phyloP scores from a whole-genome alignment of 2,888 invertebrate species.

The Pelosia muscerda region DNA sequence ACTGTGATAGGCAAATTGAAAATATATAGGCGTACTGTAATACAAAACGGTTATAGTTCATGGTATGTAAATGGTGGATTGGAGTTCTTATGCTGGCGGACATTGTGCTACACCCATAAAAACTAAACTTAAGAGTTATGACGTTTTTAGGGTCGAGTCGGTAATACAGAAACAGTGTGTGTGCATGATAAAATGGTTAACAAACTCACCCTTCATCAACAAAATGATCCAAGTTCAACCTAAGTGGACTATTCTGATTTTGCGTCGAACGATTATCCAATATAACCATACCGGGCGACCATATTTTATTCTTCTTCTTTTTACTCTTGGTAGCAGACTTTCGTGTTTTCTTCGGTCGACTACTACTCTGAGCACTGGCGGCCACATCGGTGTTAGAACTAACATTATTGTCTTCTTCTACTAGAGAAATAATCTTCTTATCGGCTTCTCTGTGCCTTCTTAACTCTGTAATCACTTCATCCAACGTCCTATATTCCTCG shows the following conservation, averaged over 20 bases:
- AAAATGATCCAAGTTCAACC: conserved; percentile 81
- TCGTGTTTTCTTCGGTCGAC: conserved; percentile 65
- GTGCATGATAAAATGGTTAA: background rate
- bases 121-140: too few species aligned
- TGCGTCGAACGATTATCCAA: conserved; percentile 73
- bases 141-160: too few species aligned
- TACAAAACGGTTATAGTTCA: too few species aligned
- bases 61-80: too few species aligned
- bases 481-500: conserved; percentile 70
- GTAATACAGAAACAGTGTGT: too few species aligned
- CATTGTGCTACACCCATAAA: too few species aligned
- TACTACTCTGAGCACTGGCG: conserved; percentile 62
- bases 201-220: conserved; percentile 78
- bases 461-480: conserved; percentile 74
- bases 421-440: conserved; percentile 58
- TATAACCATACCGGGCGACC: conserved; percentile 80
- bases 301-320: conserved; percentile 74
- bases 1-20: too few species aligned
- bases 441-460: conserved; percentile 68
- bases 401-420: conserved; percentile 58
- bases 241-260: conserved; percentile 68
- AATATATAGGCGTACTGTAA: too few species aligned
- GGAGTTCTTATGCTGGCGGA: too few species aligned
- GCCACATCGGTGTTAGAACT: conserved; percentile 48
- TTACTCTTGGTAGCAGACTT: conserved; percentile 69